Conservation (phyloP, 2,888 invertebrate genomes). For the Drosophila falleni region DNA sequence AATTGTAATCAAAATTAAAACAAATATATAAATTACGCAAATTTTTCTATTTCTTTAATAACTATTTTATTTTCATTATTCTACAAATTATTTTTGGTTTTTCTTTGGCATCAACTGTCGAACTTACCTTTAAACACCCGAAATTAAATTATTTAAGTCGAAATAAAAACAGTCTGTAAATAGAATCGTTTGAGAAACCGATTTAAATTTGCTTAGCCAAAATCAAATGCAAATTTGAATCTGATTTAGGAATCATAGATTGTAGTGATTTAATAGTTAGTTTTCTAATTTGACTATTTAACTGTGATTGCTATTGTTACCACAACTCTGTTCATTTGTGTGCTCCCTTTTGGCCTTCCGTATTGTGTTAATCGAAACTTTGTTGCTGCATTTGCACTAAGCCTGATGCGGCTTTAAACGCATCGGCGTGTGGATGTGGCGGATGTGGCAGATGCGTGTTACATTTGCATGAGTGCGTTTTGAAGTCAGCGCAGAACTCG, state of each 20-base stretch:
- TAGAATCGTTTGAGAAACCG: too few species aligned
- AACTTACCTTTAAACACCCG: too few species aligned
- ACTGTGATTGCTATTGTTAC: constrained; percentile 35
- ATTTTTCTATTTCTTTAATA: too few species aligned
- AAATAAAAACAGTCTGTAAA: too few species aligned
- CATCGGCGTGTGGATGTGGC: constrained; percentile 25
- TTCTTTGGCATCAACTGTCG: too few species aligned
- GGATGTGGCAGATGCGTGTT: constrained; percentile 57
- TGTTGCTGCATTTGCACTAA: constrained; percentile 12
- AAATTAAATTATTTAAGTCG: too few species aligned
- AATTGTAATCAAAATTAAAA: too few species aligned
- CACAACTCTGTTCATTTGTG: constrained; percentile 29
- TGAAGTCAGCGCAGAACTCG: constrained; percentile 48
- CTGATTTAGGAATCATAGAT: neutral
- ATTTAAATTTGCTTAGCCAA: too few species aligned
- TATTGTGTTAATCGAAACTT: neutral
- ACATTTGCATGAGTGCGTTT: constrained; percentile 78
- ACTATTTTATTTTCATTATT: too few species aligned
- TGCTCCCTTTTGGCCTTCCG: neutral
- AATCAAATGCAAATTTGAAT: too few species aligned
- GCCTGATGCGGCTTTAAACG: constrained; percentile 31
- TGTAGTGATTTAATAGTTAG: constrained; percentile 22
- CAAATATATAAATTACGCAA: too few species aligned
- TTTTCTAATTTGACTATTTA: constrained; percentile 12
- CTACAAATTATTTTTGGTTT: too few species aligned